Percentiles rank a stretch among this genome's conserved stretches.
Conservation (phyloP, 2,113 vertebrate species). For the Megaceryle torquata region DNA sequence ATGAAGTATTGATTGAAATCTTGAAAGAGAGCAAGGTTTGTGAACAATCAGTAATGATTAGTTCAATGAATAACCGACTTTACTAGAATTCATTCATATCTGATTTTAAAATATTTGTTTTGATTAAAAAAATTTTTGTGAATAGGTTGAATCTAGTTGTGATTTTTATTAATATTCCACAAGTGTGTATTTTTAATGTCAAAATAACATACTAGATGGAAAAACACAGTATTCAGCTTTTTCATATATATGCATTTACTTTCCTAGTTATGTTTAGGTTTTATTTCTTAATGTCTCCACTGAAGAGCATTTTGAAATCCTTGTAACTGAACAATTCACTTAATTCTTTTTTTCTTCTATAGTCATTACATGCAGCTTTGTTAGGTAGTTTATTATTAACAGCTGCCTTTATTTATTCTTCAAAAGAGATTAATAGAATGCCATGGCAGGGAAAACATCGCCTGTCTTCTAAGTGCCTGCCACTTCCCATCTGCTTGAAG, state of each 20-base stretch:
- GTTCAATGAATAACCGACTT: neutral
- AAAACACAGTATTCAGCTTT: neutral
- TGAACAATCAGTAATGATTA: neutral
- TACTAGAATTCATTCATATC: neutral
- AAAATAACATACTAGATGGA: neutral
- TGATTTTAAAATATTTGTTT: neutral
- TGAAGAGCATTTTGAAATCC: neutral
- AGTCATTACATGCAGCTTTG: neutral
- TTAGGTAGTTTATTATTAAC: slow-evolving; percentile 7
- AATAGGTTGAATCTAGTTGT: neutral
- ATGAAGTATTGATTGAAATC: slow-evolving; percentile 87
- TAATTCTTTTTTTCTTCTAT: neutral
- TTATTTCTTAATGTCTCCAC: neutral
- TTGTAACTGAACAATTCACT: neutral
- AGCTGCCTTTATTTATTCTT: slow-evolving; percentile 25
- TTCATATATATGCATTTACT: neutral
- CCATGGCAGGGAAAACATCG: neutral
- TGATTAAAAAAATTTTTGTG: neutral
- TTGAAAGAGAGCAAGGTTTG: slow-evolving; percentile 90
- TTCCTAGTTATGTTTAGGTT: neutral
- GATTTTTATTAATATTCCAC: neutral
- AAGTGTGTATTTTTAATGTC: neutral
- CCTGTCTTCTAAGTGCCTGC: neutral
- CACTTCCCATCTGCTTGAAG: neutral
- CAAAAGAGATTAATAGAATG: neutral